Percentiles rank a stretch among this genome's conserved stretches.
These are phyloP conservation scores for Aelia acuminata DNA, from an alignment of 2,888 invertebrate genomes.

Conservation along the genomic window DNA sequence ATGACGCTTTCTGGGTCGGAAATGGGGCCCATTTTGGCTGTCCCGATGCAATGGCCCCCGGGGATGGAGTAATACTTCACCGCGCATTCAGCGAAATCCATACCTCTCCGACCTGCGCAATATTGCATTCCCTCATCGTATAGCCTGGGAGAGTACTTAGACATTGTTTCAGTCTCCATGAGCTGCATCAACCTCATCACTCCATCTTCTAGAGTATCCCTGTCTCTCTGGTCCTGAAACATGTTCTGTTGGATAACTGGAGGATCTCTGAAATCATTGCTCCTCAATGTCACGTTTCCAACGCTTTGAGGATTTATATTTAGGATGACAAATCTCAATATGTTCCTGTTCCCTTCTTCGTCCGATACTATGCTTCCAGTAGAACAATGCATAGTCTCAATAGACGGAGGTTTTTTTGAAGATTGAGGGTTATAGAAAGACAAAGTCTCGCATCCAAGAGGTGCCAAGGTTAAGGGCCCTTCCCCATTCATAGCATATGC, in stretches of 20 bases:
- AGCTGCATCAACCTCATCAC: constrained; percentile 5
- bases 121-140: background rate
- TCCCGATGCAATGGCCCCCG: constrained; percentile 18
- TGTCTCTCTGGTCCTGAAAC: constrained; percentile 27
- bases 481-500: constrained; percentile 70
- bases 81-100: background rate
- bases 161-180: constrained; percentile 53
- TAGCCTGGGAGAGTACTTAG: constrained; percentile 12
- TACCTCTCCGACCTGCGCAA: background rate
- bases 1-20: background rate
- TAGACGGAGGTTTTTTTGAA: constrained; percentile 68
- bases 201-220: background rate
- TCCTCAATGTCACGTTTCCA: constrained; percentile 17
- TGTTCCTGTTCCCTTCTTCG: constrained; percentile 45
- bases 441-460: constrained; percentile 70
- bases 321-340: constrained; percentile 67
- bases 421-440: constrained; percentile 73
- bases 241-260: constrained; percentile 37
- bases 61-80: constrained; percentile 18
- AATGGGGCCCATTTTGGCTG: constrained; percentile 45
- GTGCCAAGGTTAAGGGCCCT: constrained; percentile 70
- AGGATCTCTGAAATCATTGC: constrained; percentile 43
- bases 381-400: constrained; percentile 65
- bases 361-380: background rate
- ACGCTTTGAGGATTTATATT: constrained; percentile 57